Evolutionary conservation across 2,113 vertebrate genomes (phyloP).

Genomic region (Ranitomeya variabilis): DNA sequence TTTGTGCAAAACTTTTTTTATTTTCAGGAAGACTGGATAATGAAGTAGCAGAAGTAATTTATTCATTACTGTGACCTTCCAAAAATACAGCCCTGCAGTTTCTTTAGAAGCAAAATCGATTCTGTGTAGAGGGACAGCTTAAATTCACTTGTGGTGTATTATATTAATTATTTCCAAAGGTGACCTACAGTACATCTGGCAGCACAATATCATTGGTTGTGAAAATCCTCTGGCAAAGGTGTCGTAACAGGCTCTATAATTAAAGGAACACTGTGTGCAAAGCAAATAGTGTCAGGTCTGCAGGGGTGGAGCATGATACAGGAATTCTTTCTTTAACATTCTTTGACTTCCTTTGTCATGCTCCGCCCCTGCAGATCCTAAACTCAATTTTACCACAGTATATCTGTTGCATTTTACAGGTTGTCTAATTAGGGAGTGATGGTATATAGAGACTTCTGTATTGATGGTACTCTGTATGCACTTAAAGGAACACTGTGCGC

Average conservation of each 20-base stretch:
- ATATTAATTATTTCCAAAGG: constrained; percentile 8
- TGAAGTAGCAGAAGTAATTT: background rate
- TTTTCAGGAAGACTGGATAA: background rate
- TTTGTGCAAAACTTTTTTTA: background rate
- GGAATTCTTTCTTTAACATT: background rate
- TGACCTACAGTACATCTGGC: background rate
- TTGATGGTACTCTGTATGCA: too few species aligned
- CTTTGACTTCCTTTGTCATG: too few species aligned
- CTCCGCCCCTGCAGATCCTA: too few species aligned
- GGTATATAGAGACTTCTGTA: too few species aligned
- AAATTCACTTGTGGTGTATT: background rate
- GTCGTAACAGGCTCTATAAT: background rate
- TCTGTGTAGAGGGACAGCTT: background rate
- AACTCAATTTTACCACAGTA: too few species aligned
- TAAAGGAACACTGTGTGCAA: background rate
- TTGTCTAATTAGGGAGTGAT: too few species aligned
- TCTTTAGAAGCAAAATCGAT: background rate
- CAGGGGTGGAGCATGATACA: background rate
- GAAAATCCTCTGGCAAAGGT: background rate
- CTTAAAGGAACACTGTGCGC: background rate
- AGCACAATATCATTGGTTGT: background rate
- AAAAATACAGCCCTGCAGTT: background rate
- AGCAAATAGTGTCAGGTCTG: background rate
- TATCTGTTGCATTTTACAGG: too few species aligned
- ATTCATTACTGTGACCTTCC: background rate